Percentiles rank a stretch among this genome's conserved stretches.
Evolutionary conservation across 30 jellyfish, hydroid and myxozoan species (phyloP).

Genomic region (Aurelia aurita): DNA sequence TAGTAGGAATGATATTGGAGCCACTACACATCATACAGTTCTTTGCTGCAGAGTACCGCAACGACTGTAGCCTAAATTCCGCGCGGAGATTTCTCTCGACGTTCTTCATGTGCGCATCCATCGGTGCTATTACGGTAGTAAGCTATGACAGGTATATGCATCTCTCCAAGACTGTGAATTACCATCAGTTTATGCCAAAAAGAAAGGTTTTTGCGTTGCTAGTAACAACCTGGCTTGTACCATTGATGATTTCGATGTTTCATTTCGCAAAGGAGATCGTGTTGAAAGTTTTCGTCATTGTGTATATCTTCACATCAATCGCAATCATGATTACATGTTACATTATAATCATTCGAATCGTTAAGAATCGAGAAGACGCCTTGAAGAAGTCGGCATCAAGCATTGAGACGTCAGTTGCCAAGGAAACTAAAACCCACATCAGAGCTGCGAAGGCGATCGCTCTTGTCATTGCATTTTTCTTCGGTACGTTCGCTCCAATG

Average conservation of each 20-base stretch:
- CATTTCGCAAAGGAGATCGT: conserved; percentile 58
- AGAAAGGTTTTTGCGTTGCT: conserved; percentile 42
- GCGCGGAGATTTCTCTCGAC: conserved; percentile 67
- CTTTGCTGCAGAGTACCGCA: conserved; percentile 24
- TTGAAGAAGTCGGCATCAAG: not conserved
- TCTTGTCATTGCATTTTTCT: conserved; percentile 18
- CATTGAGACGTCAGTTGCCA: too few relatives aligned
- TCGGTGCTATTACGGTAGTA: conserved; percentile 66
- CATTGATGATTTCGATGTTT: conserved; percentile 69
- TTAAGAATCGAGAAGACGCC: conserved; percentile 4
- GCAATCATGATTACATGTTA: conserved; percentile 57
- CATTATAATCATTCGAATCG: conserved; percentile 39
- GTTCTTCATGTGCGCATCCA: conserved; percentile 82
- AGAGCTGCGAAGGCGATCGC: conserved; percentile 40
- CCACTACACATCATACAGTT: conserved; percentile 66
- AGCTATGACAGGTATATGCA: conserved; percentile 80
- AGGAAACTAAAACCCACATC: conserved; percentile 22
- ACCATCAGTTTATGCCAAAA: conserved; percentile 60
- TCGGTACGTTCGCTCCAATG: conserved; percentile 41
- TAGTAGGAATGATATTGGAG: conserved; percentile 70
- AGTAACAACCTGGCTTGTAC: conserved; percentile 72
- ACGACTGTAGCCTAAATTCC: conserved; percentile 50
- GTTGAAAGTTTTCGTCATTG: conserved; percentile 23
- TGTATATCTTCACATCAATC: conserved; percentile 25
- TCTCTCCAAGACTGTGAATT: conserved; percentile 60